Evolutionary conservation across 2,888 invertebrate species (phyloP), one percentile per base, ranked within the genome.

Genomic region (Diabrotica balteata): DNA sequence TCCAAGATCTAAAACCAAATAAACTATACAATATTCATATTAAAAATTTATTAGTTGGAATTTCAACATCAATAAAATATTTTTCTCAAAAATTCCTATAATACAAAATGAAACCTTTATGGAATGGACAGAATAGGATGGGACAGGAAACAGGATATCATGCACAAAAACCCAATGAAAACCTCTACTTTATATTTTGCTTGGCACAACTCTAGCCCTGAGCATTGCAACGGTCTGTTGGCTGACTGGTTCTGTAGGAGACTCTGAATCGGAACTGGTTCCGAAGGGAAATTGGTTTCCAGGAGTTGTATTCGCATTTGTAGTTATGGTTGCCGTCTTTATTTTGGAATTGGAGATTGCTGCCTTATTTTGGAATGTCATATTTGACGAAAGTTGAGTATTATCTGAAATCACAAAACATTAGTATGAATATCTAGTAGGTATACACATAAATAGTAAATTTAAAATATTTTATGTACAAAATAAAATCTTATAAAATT

Each of bases 211-310:
- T 75, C 83, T 82, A 55, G 84, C 84, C 65, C 85, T 79, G 68
- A 85, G 78, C 76, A 80, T 76, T 54, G 77, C 77, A 59, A 85
- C 82, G 10, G 85, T 84, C 74, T 85, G 84, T 74, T 84, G 84
- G 68, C 83, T 84, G 11, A 85, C 83, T 2, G 87, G 87, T 73
- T 87, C 87, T 9, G 87, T 86, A 4, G 87, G 87, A 7, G 86
- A 86, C 76, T 86, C 86, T 4, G 86, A 86, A 73, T 86, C 86
- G n/a, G 86, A 86, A 73, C 86, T 85, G 43, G 82, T 83, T 69
- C 81, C 82, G 70, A 83, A 81, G 7, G 81, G 81, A 46, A 78
- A 70, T 55, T 77, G 78, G 67, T 77, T 63, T 3, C 22, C 50
- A 49, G 68, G 68, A 51, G 57, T 67, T 46, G 66, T 59, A 54